Conservation (phyloP, 2,797 vertebrate genomes). For the Eupleurogrammus muticus region DNA sequence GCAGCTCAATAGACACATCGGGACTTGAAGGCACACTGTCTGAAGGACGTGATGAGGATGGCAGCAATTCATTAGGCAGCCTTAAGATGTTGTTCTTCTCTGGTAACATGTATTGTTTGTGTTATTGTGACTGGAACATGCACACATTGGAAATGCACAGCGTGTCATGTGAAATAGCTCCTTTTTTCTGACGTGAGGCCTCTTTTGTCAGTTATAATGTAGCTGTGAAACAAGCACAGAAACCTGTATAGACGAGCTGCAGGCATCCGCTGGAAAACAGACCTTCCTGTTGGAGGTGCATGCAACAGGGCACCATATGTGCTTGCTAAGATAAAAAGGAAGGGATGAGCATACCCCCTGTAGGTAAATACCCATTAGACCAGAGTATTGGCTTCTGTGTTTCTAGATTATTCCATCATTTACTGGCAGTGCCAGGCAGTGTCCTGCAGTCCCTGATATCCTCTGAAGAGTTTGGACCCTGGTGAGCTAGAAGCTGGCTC, state of each 20-base stretch:
- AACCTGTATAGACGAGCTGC: slow-evolving; percentile 58
- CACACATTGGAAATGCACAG: slow-evolving; percentile 17
- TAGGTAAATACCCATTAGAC: slow-evolving; percentile 79
- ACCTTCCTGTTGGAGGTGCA: slow-evolving; percentile 62
- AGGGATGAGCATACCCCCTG: slow-evolving; percentile 73
- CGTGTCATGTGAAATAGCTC: slow-evolving; percentile 8
- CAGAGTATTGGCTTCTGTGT: slow-evolving; percentile 77
- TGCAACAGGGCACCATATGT: slow-evolving; percentile 78
- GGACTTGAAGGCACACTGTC: slow-evolving; percentile 34
- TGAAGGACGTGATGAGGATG: slow-evolving; percentile 54
- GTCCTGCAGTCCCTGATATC: slow-evolving; percentile 70
- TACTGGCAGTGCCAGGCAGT: slow-evolving; percentile 63
- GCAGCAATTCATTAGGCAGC: slow-evolving; percentile 25
- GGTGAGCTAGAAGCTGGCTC: slow-evolving; percentile 63
- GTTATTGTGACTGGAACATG: slow-evolving; percentile 17
- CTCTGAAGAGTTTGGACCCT: slow-evolving; percentile 64
- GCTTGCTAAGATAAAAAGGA: slow-evolving; percentile 76
- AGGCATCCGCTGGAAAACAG: slow-evolving; percentile 68
- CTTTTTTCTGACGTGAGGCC: slow-evolving; percentile 18
- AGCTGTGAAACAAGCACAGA: slow-evolving; percentile 55
- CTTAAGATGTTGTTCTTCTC: slow-evolving; percentile 52
- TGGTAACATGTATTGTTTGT: slow-evolving; percentile 7
- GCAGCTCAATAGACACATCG: slow-evolving; percentile 49
- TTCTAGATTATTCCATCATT: slow-evolving; percentile 81
- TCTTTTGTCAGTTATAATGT: slow-evolving; percentile 24